A percentile compares a stretch with the other conserved stretches of the same genome.
phyloP scores from a whole-genome alignment of 2,888 invertebrate genomes.

The Balanococcus diminutus region DNA sequence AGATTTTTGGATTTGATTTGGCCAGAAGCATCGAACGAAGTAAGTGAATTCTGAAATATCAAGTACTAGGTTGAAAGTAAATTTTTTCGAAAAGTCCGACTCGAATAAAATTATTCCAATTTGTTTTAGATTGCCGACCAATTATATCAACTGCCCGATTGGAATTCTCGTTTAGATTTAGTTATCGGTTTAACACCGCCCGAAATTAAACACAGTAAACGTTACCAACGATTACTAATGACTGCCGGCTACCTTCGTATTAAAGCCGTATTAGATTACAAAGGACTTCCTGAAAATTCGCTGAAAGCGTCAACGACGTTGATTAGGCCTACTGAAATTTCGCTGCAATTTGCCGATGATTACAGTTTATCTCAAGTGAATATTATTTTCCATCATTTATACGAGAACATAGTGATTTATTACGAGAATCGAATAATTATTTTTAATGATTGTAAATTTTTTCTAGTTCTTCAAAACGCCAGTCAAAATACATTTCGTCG shows the following conservation, averaged over 20 bases:
- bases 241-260: constrained; percentile 66
- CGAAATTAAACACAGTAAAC: constrained; percentile 60
- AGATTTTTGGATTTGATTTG: constrained; percentile 62
- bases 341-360: constrained; percentile 68
- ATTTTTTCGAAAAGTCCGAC: too few species aligned
- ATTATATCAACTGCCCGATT: constrained; percentile 63
- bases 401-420: too few species aligned
- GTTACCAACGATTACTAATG: constrained; percentile 63
- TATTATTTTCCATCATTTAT: not conserved
- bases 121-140: constrained; percentile 56
- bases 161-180: constrained; percentile 67
- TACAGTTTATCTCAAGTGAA: constrained; percentile 67
- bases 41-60: too few species aligned
- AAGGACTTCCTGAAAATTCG: constrained; percentile 59
- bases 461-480: constrained; percentile 65
- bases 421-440: too few species aligned
- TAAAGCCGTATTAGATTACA: constrained; percentile 64
- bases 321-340: constrained; percentile 69
- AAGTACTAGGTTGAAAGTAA: too few species aligned
- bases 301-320: constrained; percentile 68
- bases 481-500: constrained; percentile 69
- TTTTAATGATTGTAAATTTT: too few species aligned
- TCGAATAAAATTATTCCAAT: too few species aligned
- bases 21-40: constrained; percentile 57
- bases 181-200: constrained; percentile 61